Conservation (phyloP, 2,797 vertebrate species). For the Potorous gilbertii region DNA sequence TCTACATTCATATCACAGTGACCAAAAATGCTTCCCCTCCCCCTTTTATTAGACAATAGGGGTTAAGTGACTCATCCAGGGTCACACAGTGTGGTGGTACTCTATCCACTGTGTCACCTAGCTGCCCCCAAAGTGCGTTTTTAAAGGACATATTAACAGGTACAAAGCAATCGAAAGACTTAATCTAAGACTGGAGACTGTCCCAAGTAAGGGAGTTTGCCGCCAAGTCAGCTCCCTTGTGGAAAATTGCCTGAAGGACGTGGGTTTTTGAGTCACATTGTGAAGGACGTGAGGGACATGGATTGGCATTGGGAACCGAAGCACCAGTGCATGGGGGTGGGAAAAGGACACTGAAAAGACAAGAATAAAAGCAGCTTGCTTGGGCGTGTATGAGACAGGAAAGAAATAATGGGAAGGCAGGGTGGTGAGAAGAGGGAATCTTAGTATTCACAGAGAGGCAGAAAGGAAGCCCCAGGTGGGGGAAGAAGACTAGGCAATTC, state of each 20-base stretch:
- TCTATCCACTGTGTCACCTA: too few relatives aligned
- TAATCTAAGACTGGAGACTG: not conserved
- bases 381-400: not conserved
- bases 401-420: slow-evolving; percentile 34
- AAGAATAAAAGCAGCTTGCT: not conserved
- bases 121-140: not conserved
- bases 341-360: not conserved
- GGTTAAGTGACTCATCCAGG: too few relatives aligned
- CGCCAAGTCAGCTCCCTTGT: not conserved
- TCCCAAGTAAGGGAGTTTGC: not conserved
- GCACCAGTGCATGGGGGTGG: not conserved
- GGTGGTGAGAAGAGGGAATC: slow-evolving; percentile 30
- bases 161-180: not conserved
- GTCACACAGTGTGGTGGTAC: too few relatives aligned
- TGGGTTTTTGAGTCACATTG: slow-evolving; percentile 10
- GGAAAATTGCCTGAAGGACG: not conserved
- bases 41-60: not conserved
- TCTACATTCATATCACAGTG: not conserved
- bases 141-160: not conserved
- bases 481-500: not conserved
- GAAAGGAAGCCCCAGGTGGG: slow-evolving; percentile 3
- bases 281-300: not conserved
- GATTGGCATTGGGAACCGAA: not conserved
- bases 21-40: not conserved
- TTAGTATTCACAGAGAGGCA: slow-evolving; percentile 20